Base-by-base conservation (phyloP, 2,113 vertebrate genomes). In the Clinocottus analis region DNA sequence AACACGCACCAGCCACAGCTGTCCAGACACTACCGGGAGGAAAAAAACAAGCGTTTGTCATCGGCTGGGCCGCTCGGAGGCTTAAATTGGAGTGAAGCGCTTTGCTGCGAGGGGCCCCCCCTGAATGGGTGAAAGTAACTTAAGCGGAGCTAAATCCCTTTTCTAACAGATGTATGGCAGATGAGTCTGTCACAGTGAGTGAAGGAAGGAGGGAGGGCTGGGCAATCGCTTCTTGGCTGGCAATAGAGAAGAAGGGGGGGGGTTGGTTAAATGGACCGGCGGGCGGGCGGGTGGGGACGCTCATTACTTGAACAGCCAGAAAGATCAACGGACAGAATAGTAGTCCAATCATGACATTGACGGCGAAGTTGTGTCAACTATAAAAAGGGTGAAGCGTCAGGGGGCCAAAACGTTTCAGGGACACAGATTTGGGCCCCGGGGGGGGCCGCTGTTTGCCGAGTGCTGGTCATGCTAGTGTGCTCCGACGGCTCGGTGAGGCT, bases 121-220 rank as follows among this genome's bases (percentile, higher is more conserved):
- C 49, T 69, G 81, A 88, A 87, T 55, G 65, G 83, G 64, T 16
- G 68, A 89, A 89, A 91, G 79, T 78, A 91, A 92, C 80, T 86
- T 92, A 92, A 88, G 89, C 84, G 47, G 82, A 91, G 83, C 87
- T 91, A 93, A 92, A 92, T 92, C 91, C 90, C 78, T 86, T 79
- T 86, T 76, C 81, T 89, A 90, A 91, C 91, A 94, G 90, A 92
- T 93, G 92, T 91, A 88, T 82, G 87, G 88, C 88, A 92, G 92
- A 92, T 93, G 92, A 91, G 84, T 80, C 89, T 43, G 68, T 87
- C 84, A 79, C 85, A 87, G 78, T 76, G 78, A 80, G 88, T 85
- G 87, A 63, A 72, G 87, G 73, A 79, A 41, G 45, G 77, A 78
- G 45, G 53, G 83, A 17, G 62, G 78, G 63, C 69, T 5, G 58